These are phyloP conservation scores for Myoxocephalus aenaeus DNA, from an alignment of 2,797 vertebrate genomes.

Conservation along the genomic window DNA sequence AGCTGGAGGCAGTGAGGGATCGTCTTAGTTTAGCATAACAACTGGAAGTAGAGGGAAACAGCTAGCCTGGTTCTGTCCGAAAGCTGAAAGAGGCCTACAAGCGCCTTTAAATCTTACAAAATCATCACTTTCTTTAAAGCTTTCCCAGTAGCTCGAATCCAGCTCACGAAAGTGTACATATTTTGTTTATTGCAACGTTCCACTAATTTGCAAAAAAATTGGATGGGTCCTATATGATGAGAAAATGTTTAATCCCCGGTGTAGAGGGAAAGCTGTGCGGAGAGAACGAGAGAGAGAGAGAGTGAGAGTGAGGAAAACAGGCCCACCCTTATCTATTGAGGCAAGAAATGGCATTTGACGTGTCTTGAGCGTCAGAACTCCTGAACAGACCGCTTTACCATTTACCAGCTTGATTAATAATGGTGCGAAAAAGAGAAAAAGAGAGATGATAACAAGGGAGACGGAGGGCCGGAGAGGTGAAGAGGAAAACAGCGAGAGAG, in stretches of 20 bases:
- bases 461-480: slow-evolving; percentile 59
- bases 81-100: not conserved
- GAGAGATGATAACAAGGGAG: slow-evolving; percentile 55
- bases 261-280: not conserved
- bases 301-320: slow-evolving; percentile 44
- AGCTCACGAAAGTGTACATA: not conserved
- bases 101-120: not conserved
- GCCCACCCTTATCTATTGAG: slow-evolving; percentile 58
- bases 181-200: not conserved
- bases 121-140: not conserved
- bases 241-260: slow-evolving; percentile 6
- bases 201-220: not conserved
- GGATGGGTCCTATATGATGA: slow-evolving; percentile 5
- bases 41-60: not conserved
- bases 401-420: slow-evolving; percentile 72
- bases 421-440: slow-evolving; percentile 41
- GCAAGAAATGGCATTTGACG: slow-evolving; percentile 68
- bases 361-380: slow-evolving; percentile 66
- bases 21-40: not conserved
- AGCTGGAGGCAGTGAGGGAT: not conserved
- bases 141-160: not conserved
- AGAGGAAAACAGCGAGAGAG: slow-evolving; percentile 63
- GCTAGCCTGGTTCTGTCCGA: not conserved
- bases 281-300: not conserved
- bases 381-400: slow-evolving; percentile 72